Percentiles rank a stretch among this genome's conserved stretches.
These are phyloP conservation scores for Malurus leucopterus DNA, from an alignment of 2,797 vertebrate species.

Conservation along the genomic window DNA sequence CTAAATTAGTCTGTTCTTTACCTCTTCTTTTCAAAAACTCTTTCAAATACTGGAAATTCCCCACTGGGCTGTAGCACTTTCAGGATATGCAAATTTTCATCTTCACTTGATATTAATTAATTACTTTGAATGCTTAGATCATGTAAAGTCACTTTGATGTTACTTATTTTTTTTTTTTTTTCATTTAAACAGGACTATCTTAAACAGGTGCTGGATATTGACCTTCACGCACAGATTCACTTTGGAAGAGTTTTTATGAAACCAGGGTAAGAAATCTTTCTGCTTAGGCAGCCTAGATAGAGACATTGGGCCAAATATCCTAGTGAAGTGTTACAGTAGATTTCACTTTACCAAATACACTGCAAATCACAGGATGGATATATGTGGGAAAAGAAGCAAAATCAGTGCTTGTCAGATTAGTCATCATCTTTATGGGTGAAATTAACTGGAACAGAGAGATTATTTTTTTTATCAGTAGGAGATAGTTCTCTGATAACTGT, in stretches of 20 bases:
- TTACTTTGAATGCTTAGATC: conserved; percentile 13
- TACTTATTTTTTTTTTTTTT: conserved; percentile 52
- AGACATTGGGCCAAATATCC: neutral
- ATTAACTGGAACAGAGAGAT: neutral
- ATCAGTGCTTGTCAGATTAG: neutral
- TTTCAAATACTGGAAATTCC: conserved; percentile 10
- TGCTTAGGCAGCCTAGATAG: neutral
- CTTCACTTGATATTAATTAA: conserved; percentile 25
- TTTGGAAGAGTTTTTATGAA: conserved; percentile 99
- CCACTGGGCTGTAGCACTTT: neutral
- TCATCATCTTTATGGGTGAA: neutral
- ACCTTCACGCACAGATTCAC: conserved; percentile 98
- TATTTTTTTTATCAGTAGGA: neutral
- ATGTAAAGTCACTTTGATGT: conserved; percentile 43
- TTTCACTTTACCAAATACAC: neutral
- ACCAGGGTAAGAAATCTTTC: conserved; percentile 84
- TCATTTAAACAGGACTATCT: conserved; percentile 88
- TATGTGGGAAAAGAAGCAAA: neutral
- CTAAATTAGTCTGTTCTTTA: neutral
- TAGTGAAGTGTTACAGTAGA: neutral
- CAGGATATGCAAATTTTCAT: conserved; percentile 1
- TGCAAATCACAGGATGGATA: neutral
- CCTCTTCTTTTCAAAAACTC: neutral
- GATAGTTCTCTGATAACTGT: neutral
- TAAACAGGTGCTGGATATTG: conserved; percentile 98